Conservation (phyloP, 1,140 invertebrate genomes). For the Semibalanus balanoides region DNA sequence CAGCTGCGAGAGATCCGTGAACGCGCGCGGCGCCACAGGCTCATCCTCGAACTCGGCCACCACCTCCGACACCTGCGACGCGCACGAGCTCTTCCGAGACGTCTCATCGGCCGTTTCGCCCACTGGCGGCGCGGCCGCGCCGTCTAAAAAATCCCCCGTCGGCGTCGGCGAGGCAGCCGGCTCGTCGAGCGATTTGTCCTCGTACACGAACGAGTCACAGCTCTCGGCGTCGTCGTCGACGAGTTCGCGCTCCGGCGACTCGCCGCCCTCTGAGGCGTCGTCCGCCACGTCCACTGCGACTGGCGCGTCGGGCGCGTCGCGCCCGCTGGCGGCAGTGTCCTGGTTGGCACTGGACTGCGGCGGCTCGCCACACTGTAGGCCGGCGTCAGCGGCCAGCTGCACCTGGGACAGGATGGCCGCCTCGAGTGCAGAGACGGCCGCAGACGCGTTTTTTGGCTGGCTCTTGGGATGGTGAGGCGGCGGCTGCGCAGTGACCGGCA, state of each 20-base stretch:
- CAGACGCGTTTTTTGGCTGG: neutral
- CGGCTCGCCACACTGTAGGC: neutral
- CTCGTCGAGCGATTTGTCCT: neutral
- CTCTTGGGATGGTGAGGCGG: neutral
- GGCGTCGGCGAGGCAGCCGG: neutral
- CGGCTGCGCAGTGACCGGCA: no score
- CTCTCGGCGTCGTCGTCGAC: neutral
- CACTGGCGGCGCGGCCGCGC: no score
- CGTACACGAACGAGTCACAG: neutral
- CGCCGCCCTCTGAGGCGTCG: neutral
- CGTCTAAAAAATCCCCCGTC: neutral
- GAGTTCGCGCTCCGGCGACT: neutral
- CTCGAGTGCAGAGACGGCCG: neutral
- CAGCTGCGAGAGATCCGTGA: neutral
- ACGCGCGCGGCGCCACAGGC: neutral
- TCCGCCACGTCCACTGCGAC: neutral
- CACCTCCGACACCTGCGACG: neutral
- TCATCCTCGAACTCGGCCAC: neutral
- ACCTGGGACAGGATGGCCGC: neutral
- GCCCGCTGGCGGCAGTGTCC: neutral
- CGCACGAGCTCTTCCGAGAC: neutral
- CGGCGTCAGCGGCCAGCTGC: neutral
- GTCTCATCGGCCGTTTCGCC: neutral
- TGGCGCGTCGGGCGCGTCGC: neutral
- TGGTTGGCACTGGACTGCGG: no score